phyloP scores from a whole-genome alignment of 2,113 vertebrate genomes.

The Grammatotria lemairii region DNA sequence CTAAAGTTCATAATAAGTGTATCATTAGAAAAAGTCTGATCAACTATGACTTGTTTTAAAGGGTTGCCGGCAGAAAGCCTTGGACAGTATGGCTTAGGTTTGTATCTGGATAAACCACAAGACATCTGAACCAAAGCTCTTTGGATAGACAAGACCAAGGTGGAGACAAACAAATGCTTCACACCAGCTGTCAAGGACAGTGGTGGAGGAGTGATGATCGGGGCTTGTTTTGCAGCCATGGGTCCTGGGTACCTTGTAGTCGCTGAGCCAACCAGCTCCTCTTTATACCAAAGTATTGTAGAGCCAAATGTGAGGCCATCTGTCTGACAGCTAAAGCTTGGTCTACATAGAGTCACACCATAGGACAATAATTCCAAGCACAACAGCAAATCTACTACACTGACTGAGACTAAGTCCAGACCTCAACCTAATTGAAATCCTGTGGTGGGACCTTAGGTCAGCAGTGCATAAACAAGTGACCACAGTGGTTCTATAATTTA shows the following conservation, averaged over 20 bases:
- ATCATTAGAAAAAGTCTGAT: background rate
- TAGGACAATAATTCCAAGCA: background rate
- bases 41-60: background rate
- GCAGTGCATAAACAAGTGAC: background rate
- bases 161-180: background rate
- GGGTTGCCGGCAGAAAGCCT: background rate
- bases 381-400: background rate
- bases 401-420: background rate
- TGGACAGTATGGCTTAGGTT: background rate
- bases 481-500: background rate
- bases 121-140: background rate
- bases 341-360: background rate
- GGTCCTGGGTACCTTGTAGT: background rate
- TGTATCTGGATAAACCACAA: background rate
- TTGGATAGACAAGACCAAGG: background rate
- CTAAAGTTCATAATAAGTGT: background rate
- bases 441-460: background rate
- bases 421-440: background rate
- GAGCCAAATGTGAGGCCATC: background rate
- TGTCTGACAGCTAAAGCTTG: background rate
- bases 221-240: background rate
- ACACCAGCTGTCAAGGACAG: background rate
- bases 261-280: background rate
- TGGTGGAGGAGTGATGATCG: background rate
- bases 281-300: background rate